These are phyloP conservation scores for Drosophila novamexicana DNA, from an alignment of 1,140 invertebrate species.

Conservation along the genomic window DNA sequence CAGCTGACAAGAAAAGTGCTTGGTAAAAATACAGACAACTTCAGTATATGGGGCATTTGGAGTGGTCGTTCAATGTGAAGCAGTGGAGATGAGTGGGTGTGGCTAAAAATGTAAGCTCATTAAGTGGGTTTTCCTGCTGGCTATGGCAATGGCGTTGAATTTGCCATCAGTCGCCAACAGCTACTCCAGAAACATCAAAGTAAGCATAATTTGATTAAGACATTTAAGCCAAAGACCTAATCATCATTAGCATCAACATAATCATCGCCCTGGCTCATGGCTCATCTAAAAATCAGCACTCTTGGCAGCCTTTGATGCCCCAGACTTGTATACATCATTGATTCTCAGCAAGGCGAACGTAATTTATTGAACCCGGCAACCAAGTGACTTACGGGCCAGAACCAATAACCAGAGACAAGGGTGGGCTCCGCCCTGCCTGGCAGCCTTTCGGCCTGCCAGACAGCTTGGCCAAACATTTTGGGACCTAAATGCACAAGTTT, in stretches of 20 bases:
- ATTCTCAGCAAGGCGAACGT: slow-evolving; percentile 58
- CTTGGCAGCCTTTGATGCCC: slow-evolving; percentile 64
- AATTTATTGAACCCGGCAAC: slow-evolving; percentile 75
- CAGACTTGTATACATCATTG: slow-evolving; percentile 70
- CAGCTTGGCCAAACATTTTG: slow-evolving; percentile 64
- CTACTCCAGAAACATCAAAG: slow-evolving; percentile 72
- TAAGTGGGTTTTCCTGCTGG: slow-evolving; percentile 71
- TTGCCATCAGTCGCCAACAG: slow-evolving; percentile 28
- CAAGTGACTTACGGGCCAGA: slow-evolving; percentile 35
- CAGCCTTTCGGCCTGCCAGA: slow-evolving; percentile 5
- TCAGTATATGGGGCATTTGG: slow-evolving; percentile 37
- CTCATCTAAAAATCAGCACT: slow-evolving; percentile 54
- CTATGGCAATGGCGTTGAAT: slow-evolving; percentile 20
- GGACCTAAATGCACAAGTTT: slow-evolving; percentile 69
- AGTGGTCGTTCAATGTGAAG: slow-evolving; percentile 29
- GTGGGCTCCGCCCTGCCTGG: neutral
- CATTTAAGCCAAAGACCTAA: slow-evolving; percentile 82
- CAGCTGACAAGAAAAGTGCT: slow-evolving; percentile 67
- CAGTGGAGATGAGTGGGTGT: neutral
- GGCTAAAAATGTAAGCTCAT: slow-evolving; percentile 77
- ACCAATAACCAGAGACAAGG: slow-evolving; percentile 5
- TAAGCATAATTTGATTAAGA: slow-evolving; percentile 83
- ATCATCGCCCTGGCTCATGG: slow-evolving; percentile 52
- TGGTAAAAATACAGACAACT: slow-evolving; percentile 40
- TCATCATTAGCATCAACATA: slow-evolving; percentile 82